phyloP scores from a whole-genome alignment of 2,888 invertebrate species.

The Agapostemon virescens region DNA sequence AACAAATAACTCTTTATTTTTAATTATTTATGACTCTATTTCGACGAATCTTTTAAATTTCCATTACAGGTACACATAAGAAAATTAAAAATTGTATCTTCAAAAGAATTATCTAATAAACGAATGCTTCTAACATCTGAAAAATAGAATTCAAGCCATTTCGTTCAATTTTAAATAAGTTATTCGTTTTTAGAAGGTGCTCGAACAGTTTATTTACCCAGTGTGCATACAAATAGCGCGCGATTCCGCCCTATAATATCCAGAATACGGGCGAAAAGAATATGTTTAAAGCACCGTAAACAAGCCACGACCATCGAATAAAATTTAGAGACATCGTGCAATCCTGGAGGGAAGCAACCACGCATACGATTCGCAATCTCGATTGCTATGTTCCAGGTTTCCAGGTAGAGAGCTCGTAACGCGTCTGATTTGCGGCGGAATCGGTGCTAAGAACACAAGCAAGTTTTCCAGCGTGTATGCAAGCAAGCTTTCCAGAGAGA shows the following conservation, averaged over 20 bases:
- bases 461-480: conserved; percentile 33
- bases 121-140: too few relatives aligned
- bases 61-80: too few relatives aligned
- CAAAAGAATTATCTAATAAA: too few relatives aligned
- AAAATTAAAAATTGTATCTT: too few relatives aligned
- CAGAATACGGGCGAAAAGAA: not conserved
- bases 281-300: not conserved
- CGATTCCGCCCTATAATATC: not conserved
- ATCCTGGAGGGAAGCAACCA: not conserved
- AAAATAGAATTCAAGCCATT: too few relatives aligned
- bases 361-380: conserved; percentile 8
- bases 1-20: too few relatives aligned
- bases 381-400: conserved; percentile 12
- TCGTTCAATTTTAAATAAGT: too few relatives aligned
- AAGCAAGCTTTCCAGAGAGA: conserved; percentile 34
- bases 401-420: conserved; percentile 24
- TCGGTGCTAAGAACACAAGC: conserved; percentile 38
- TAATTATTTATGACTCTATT: too few relatives aligned
- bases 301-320: not conserved
- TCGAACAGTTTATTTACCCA: too few relatives aligned
- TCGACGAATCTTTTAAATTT: too few relatives aligned
- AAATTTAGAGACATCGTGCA: not conserved
- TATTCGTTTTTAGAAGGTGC: too few relatives aligned
- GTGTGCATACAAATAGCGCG: not conserved
- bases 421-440: conserved; percentile 51